Evolutionary conservation across 1,140 invertebrate genomes (phyloP), one percentile per base, ranked within the genome.

Genomic region (Aleiodes sp.): DNA sequence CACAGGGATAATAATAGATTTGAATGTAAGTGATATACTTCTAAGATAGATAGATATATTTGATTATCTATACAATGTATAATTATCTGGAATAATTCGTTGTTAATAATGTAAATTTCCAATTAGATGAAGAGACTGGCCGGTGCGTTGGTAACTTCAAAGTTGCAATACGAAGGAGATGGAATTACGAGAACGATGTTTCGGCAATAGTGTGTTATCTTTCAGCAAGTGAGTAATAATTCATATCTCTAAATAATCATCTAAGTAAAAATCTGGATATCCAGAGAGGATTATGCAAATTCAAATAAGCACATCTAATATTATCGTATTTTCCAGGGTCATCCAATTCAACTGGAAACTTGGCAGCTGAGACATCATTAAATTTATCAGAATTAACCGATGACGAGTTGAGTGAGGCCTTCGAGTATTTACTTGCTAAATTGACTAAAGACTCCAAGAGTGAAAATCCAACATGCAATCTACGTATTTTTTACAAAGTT

Each of bases 111-210:
- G 16, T 24, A 8, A 28, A 56, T 43, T 70, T 39, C 37, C 16
- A 35, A 31, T 46, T 64, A 95, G 94, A 96, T 84, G 94, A 96
- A 86, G 94, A 96, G 81, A 94, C 94, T 37, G 94, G 94, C 28
- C 94, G 92, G 81, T 94, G 92, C 71, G 87, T 96, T 21, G 90
- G 92, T 56, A 91, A 93, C 68, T 93, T 91, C 77, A 93, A 92
- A 77, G 92, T 95, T 43, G 92, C 92, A 2, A 92, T 95, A 71
- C 90, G 92, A 62, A 87, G 94, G 67, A 88, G 94, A 43, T 94
- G 93, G 92, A 95, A 95, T 82, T 94, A 95, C 78, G 94, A 96
- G 77, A 94, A 94, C 82, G 94, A 93, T 74, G 93, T 94, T 68
- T 91, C 93, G 10, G 93, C 93, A 2, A 91, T 95, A 75, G 92